Percentiles rank a stretch among this genome's conserved stretches.
Evolutionary conservation across 2,113 vertebrate genomes (phyloP).

Genomic region (Ailurus styani): DNA sequence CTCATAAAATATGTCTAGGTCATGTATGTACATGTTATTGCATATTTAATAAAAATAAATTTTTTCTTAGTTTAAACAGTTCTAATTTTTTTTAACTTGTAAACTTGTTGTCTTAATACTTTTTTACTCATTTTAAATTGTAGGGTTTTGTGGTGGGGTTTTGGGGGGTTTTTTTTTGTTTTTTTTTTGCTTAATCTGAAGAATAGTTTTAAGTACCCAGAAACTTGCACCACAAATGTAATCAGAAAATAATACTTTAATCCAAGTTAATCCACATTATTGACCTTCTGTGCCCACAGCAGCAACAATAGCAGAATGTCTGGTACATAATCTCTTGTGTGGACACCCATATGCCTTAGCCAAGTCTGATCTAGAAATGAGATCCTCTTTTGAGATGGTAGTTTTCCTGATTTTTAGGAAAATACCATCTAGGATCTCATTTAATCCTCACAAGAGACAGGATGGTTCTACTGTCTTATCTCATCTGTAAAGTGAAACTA

Average conservation of each 20-base stretch:
- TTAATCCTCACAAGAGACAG: slow-evolving; percentile 57
- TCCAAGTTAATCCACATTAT: slow-evolving; percentile 77
- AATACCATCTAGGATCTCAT: slow-evolving; percentile 26
- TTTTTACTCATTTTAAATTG: slow-evolving; percentile 30
- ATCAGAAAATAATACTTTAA: slow-evolving; percentile 78
- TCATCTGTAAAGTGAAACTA: slow-evolving; percentile 50
- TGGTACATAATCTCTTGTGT: slow-evolving; percentile 61
- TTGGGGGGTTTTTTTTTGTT: neutral
- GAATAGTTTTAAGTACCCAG: slow-evolving; percentile 70
- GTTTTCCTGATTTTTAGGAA: slow-evolving; percentile 50
- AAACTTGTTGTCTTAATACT: neutral
- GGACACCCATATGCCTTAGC: neutral
- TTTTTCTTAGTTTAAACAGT: neutral
- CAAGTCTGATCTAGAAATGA: slow-evolving; percentile 47
- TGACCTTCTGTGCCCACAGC: slow-evolving; percentile 69
- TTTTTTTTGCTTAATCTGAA: slow-evolving; percentile 41
- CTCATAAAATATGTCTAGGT: slow-evolving; percentile 11
- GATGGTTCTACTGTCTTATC: slow-evolving; percentile 19
- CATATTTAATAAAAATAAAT: neutral
- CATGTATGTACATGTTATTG: neutral
- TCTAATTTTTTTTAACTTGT: neutral
- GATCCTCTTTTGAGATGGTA: slow-evolving; percentile 13
- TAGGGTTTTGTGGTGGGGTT: neutral
- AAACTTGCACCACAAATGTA: slow-evolving; percentile 77
- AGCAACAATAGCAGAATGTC: slow-evolving; percentile 38